Base-by-base conservation (phyloP, 2,888 invertebrate genomes). In the Crocallis elinguaria region DNA sequence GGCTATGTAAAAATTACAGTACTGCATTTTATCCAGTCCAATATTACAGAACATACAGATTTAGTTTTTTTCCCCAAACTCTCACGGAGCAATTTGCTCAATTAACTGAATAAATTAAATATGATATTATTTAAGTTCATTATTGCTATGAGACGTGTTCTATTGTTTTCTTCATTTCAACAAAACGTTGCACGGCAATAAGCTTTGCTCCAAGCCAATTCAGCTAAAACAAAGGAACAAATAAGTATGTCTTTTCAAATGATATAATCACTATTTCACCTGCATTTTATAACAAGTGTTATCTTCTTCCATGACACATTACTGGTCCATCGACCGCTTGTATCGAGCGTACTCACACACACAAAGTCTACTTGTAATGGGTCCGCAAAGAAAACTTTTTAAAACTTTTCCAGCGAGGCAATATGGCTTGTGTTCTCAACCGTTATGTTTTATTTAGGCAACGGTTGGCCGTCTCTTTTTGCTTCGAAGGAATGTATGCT, bases 351-450 rank as follows among this genome's bases (percentile, higher is more conserved):
- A 77, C 82, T 64, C 83, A 83, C 85, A 83, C 86, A 82, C 75
- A 86, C 84, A 79, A 77, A 73, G 67, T 69, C 80, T 66, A 84
- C 92, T 88, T 88, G 89, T 92, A 91, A 91, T 91, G 89, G 91
- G 88, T 86, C 91, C 88, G 90, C 89, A 91, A 92, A 92, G 90
- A 90, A 92, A 92, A 92, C 87, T 92, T 92, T 92, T 92, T 84
- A 92, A 91, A 92, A 92, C 89, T 92, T 92, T 92, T 88, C 86
- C 89, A 88, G 84, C 88, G 88, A 91, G 88, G 92, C 92, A 92
- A 92, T 92, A 92, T 91, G 91, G 91, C 91, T 89, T 90, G 89
- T 88, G 89, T 90, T 91, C 89, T 87, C 86, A 85, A 84, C 84
- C 90, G 87, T 87, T 85, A 88, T 86, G 86, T 88, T 90, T 91